Evolutionary conservation across 2,888 invertebrate genomes (phyloP), one percentile per base, ranked within the genome.

Genomic region (Stenotaenia linearis): DNA sequence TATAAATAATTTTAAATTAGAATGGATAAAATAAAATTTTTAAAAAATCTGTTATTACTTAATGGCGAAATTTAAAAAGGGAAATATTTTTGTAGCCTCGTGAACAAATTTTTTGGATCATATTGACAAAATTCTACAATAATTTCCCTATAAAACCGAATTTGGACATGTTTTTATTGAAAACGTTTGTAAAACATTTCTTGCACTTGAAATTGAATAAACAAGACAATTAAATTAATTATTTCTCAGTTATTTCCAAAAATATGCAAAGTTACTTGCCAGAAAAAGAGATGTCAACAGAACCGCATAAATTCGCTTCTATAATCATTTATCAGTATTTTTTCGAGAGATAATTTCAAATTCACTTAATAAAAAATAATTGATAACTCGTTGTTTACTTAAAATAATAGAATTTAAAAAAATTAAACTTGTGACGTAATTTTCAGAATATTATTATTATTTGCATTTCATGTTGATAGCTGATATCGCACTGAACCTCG

Each of bases 171-270:
- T 25, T 69, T 69, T 69, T 25, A n/a, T 25, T 69, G 25, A 23
- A 69, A 10, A 69, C 23, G 69, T 69, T 69, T 69, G 69, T 69
- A 69, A 69, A 69, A 25, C 69, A 69, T 69, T 69, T 69, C 69
- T 69, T 69, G 69, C 69, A 69, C 69, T 69, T 69, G 69, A 69
- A 69, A n/a, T 69, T 69, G 69, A 69, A 69, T 69, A 69, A 69
- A 69, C 69, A 69, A 69, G 69, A 69, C 69, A 69, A 50, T 25
- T 69, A 69, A 69, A 69, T 69, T 69, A 69, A 18, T 28, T 28
- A 45, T 45, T 45, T n/a, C 45, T n/a, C n/a, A n/a, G n/a, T n/a
- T n/a, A n/a, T n/a, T n/a, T n/a, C n/a, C n/a, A n/a, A n/a, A n/a
- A n/a, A n/a, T n/a, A n/a, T n/a, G n/a, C n/a, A n/a, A n/a, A n/a